phyloP scores from a whole-genome alignment of 2,113 vertebrate species.

The Menura novaehollandiae region DNA sequence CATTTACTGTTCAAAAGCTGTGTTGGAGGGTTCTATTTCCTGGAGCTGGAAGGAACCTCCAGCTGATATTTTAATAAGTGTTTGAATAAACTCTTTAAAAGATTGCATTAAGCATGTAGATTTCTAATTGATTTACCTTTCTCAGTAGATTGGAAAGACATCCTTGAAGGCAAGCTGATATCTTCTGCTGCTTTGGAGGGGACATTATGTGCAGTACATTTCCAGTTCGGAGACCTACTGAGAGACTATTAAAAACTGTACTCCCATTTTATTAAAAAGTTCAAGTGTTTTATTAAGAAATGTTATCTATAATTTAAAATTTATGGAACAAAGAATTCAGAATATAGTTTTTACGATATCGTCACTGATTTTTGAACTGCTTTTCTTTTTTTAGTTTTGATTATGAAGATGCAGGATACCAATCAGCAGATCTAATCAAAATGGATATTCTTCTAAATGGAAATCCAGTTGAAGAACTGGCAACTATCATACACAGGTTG shows the following conservation, averaged over 20 bases:
- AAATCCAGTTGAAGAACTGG: conserved; percentile 86
- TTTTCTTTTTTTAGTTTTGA: conserved; percentile 82
- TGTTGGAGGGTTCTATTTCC: background rate
- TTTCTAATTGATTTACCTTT: background rate
- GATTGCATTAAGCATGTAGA: background rate
- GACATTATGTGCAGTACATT: background rate
- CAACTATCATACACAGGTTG: conserved; percentile 81
- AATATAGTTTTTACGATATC: background rate
- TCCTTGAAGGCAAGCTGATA: background rate
- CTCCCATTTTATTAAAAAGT: background rate
- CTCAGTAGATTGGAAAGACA: background rate
- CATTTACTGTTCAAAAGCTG: background rate
- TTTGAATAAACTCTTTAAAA: background rate
- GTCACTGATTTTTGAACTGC: background rate
- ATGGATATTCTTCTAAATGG: conserved; percentile 95
- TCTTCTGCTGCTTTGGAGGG: background rate
- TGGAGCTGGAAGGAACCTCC: background rate
- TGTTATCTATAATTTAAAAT: background rate
- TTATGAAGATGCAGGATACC: conserved; percentile 94
- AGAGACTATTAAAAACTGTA: background rate
- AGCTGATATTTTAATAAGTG: background rate
- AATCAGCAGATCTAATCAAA: conserved; percentile 88
- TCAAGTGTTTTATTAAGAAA: background rate
- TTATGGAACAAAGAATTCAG: background rate
- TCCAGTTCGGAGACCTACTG: background rate